Evolutionary conservation across 2,888 invertebrate genomes (phyloP), one percentile per base, ranked within the genome.

Genomic region (Drosophila cognata): DNA sequence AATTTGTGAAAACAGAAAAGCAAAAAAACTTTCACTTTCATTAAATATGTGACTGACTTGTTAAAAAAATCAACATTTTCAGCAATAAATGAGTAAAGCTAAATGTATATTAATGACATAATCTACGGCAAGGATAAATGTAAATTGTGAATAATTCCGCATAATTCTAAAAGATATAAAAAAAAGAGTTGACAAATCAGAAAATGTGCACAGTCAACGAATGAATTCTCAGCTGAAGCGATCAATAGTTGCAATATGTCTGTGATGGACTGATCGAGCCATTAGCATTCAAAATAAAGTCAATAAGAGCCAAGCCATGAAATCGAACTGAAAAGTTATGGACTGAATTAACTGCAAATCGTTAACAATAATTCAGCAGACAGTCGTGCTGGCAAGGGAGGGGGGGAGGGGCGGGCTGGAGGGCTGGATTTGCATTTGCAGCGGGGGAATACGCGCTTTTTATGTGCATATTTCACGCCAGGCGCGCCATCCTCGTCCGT

Each of bases 301-400:
- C 89, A 87, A 75, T 81, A 73, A 72, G 69, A 60, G 81, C 28
- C 66, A 62, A 70, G 64, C 71, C 74, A 53, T 79, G 72, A 83
- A 84, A 83, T 74, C 77, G 78, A 77, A 88, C 59, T 68, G 77
- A 82, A 84, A 84, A 91, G 76, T 89, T 85, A 91, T 85, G 82
- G 57, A 74, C 69, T 57, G 71, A 81, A 91, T 92, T 90, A 91
- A 91, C 87, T 84, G 90, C 92, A 91, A 92, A 91, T 91, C 92
- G 92, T 90, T 91, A 91, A 90, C 91, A 89, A 91, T 91, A 91
- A 92, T 82, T 92, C 91, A 91, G 74, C 69, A 74, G 36, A 33
- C 25, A 46, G 25, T 46, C 16, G 25, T 28, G 60, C 33, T 16
- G 36, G 29, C 18, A 13, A 8, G 25, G 58, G 25, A 28, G 50